These are phyloP conservation scores for Drosophila equinoxialis DNA, from an alignment of 1,140 invertebrate genomes.

Conservation along the genomic window DNA sequence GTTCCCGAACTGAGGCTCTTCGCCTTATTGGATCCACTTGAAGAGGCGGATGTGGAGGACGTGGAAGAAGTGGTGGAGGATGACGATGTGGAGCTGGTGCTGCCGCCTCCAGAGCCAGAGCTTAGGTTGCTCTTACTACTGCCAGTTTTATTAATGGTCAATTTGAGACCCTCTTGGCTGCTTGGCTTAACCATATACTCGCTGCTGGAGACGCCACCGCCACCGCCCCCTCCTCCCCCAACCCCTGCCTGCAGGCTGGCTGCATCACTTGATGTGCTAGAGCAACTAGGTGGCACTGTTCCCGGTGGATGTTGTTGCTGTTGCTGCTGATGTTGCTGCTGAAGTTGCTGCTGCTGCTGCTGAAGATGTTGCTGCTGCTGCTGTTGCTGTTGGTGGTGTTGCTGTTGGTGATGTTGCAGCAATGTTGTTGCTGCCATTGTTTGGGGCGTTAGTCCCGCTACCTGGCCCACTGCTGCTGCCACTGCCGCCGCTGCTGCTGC, in stretches of 20 bases:
- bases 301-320: conserved; percentile 38
- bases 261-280: conserved; percentile 32
- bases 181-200: conserved; percentile 88
- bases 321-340: conserved; percentile 35
- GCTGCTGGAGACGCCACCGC: conserved; percentile 22
- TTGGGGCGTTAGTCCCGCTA: neutral
- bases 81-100: conserved; percentile 10
- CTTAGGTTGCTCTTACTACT: conserved; percentile 46
- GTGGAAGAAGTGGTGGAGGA: conserved; percentile 12
- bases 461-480: neutral
- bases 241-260: conserved; percentile 23
- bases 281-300: conserved; percentile 56
- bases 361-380: conserved; percentile 6
- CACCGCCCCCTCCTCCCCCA: conserved; percentile 19
- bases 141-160: conserved; percentile 93
- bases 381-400: conserved; percentile 9
- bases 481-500: conserved; percentile 2
- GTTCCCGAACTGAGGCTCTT: conserved; percentile 6
- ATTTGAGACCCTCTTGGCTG: conserved; percentile 92
- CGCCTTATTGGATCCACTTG: conserved; percentile 9
- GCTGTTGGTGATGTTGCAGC: conserved; percentile 24
- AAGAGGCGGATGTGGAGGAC: conserved; percentile 15
- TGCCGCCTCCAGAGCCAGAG: conserved; percentile 16
- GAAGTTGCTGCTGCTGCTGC: neutral
- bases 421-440: conserved; percentile 39